phyloP scores from a whole-genome alignment of 2,797 vertebrate genomes.

The Microchirus variegatus region DNA sequence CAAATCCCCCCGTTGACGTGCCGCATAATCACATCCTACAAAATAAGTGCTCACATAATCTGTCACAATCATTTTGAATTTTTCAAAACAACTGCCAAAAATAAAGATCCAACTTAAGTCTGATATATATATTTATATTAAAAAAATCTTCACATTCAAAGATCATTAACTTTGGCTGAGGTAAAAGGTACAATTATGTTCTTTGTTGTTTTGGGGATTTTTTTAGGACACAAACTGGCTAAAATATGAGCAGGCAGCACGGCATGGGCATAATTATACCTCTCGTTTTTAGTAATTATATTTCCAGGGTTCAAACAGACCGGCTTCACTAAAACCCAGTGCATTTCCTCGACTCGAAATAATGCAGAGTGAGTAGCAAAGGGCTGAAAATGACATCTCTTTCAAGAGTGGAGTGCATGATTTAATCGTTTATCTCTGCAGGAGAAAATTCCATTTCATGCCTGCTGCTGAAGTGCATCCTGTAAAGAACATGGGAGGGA shows the following conservation, averaged over 20 bases:
- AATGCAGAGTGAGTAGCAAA: conserved; percentile 4
- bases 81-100: too few relatives aligned
- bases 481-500: conserved; percentile 53
- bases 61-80: too few relatives aligned
- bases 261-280: conserved; percentile 4
- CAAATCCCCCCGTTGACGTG: not conserved
- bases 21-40: not conserved
- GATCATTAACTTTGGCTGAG: not conserved
- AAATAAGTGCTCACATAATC: too few relatives aligned
- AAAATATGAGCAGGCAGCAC: conserved; percentile 5
- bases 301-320: conserved; percentile 31
- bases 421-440: conserved; percentile 42
- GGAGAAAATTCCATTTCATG: conserved; percentile 45
- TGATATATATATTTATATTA: too few relatives aligned
- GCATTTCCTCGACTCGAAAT: conserved; percentile 11
- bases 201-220: not conserved
- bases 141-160: too few relatives aligned
- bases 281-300: conserved; percentile 20
- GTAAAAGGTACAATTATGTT: conserved; percentile 8
- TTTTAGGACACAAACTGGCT: not conserved
- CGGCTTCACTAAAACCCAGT: conserved; percentile 3
- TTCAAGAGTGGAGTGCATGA: conserved; percentile 1
- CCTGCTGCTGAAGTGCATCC: conserved; percentile 31
- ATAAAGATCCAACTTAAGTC: too few relatives aligned
- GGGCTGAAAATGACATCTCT: conserved; percentile 18